Base-by-base conservation (phyloP, 2,888 invertebrate genomes). In the Erebia palarica region DNA sequence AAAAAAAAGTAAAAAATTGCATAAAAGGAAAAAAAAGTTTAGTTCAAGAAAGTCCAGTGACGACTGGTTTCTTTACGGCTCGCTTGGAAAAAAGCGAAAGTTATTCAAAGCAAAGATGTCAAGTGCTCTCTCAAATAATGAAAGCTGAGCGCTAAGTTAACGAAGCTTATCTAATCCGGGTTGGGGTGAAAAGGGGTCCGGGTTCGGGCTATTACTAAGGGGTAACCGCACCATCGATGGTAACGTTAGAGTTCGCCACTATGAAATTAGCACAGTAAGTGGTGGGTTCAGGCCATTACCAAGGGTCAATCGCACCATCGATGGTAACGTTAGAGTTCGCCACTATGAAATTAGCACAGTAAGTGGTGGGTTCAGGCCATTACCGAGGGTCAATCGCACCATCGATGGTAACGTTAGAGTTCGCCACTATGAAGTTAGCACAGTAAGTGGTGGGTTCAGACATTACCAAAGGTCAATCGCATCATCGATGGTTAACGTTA, bases 121-220 rank as follows among this genome's bases (percentile, higher is more conserved):
- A 63, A 55, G 61, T 63, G 68, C 27, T 55, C 68, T 47, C 68
- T 68, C 61, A 63, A 53, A 68, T 60, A 57, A 63, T 63, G 63
- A 68, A 61, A 51, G 55, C 44, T 63, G 27, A 42, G 55, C 7
- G 44, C 63, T 21, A 55, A 63, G 63, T 68, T 63, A 63, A 68
- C 68, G 68, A 68, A 55, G 63, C 68, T 68, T 3, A 49, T 49
- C 63, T 49, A 13, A 63, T 18, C 63, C 11, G 14, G 21, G 49
- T 36, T 36, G 36, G 58, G 14, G 64, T 65, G 16, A 44, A 66
- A 21, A 58, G 63, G 49, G 18, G 44, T 18, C 16, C 5, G 14
- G 49, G 16, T 63, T 16, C 16, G 42, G 16, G 16, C 3, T 60
- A 5, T 42, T 42, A 16, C 27, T 10, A 13, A 58, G 4, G 49